Base-by-base conservation (phyloP, 2,113 vertebrate species). In the Macquaria australasica region DNA sequence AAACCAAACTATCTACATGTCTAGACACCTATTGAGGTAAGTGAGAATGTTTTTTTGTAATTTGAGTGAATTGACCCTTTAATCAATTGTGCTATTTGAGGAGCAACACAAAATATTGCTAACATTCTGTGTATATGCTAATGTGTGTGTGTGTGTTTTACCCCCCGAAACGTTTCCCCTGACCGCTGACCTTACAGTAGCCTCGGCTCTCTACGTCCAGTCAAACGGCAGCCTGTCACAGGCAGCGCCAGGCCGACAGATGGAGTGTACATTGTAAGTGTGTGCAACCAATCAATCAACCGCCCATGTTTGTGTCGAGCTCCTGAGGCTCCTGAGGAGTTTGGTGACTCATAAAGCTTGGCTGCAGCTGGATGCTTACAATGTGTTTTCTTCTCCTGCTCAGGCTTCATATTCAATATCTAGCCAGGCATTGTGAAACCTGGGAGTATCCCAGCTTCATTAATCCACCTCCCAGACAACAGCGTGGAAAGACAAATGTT, bases 351-450 rank as follows among this genome's bases (percentile, higher is more conserved):
- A 93, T 77, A 10, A 11, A 70, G 66, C 56, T 81, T 64, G 85
- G 84, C 84, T 58, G 73, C 78, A 83, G 79, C 76, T 82, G 77
- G 80, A 83, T 83, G 71, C 62, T 66, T 77, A 86, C 86, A 71
- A 53, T 82, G 56, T 92, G 78, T 91, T 89, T 89, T 88, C 71
- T 58, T 84, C 63, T 77, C 81, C 69, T 77, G 53, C 77, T 55
- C 53, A 58, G 62, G 48, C 56, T 73, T 86, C 81, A 11, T 83
- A 69, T 78, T 87, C 80, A 80, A n/a, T 79, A 76, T 80, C 55
- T 59, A 50, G 88, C 87, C 88, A 79, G 45, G 84, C 73, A 64
- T 93, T 94, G 91, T 91, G 94, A 94, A 94, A 95, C 56, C 82
- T 91, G 87, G 92, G 92, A 94, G 92, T 80, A 83, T 91, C 91